These are phyloP conservation scores for Heliconius himera DNA, from an alignment of 1,140 invertebrate genomes.

Conservation along the genomic window DNA sequence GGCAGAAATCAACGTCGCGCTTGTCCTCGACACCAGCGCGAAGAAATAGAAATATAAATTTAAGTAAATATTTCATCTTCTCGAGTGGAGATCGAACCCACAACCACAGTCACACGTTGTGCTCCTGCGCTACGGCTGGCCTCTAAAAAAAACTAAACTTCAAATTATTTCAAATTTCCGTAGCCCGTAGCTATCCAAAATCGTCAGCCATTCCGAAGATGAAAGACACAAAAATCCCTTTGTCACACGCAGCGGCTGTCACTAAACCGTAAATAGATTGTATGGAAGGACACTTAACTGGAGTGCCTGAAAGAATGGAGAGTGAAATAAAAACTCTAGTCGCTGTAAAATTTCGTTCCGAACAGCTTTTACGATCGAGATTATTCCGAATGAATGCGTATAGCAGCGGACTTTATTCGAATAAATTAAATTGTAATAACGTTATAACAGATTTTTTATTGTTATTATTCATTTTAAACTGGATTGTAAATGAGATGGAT, in stretches of 20 bases:
- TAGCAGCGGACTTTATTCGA: constrained; percentile 19
- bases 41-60: too few relatives aligned
- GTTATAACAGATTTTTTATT: constrained; percentile 20
- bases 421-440: constrained; percentile 25
- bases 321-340: constrained; percentile 30
- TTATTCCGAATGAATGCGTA: constrained; percentile 26
- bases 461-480: background rate
- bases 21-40: too few relatives aligned
- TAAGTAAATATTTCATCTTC: too few relatives aligned
- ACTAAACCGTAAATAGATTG: constrained; percentile 22
- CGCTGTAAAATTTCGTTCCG: constrained; percentile 28
- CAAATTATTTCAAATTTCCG: background rate
- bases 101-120: too few relatives aligned
- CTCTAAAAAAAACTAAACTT: too few relatives aligned
- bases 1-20: too few relatives aligned
- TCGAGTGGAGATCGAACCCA: too few relatives aligned
- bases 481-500: background rate
- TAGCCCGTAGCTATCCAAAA: background rate
- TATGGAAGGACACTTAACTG: constrained; percentile 23
- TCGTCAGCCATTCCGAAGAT: background rate
- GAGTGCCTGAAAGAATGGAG: constrained; percentile 27
- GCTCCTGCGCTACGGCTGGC: too few relatives aligned
- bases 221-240: constrained; percentile 9
- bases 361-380: constrained; percentile 23
- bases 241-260: background rate